phyloP scores from a whole-genome alignment of 1,140 invertebrate genomes.

The Tribolium castaneum region DNA sequence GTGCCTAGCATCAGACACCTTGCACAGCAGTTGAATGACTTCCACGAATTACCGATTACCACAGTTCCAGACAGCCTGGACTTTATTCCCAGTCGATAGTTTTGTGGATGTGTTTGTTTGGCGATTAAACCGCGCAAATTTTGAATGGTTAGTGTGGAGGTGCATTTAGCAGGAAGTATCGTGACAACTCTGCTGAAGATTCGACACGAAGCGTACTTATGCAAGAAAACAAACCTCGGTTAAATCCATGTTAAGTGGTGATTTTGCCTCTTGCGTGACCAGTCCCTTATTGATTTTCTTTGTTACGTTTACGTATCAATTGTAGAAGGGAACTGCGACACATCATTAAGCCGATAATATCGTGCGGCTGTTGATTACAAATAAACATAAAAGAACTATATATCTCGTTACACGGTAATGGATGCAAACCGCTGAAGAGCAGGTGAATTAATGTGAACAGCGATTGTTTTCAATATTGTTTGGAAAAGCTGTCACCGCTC shows the following conservation, averaged over 20 bases:
- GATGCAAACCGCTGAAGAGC: constrained; percentile 3
- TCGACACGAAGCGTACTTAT: constrained; percentile 38
- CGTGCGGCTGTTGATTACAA: constrained; percentile 24
- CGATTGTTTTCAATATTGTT: not conserved
- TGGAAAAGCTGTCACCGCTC: not conserved
- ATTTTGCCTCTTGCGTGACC: constrained; percentile 43
- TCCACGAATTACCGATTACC: too few relatives aligned
- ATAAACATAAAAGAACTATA: constrained; percentile 28
- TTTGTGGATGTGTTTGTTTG: not conserved
- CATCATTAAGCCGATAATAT: constrained; percentile 46
- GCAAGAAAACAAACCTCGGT: constrained; percentile 32
- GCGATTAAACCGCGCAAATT: not conserved
- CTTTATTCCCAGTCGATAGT: too few relatives aligned
- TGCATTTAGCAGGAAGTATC: constrained; percentile 33
- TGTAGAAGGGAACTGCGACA: constrained; percentile 39
- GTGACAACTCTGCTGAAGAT: constrained; percentile 34
- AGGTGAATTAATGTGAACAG: not conserved
- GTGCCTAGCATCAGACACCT: not conserved
- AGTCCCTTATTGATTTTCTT: constrained; percentile 44
- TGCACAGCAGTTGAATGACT: not conserved
- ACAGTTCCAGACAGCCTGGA: too few relatives aligned
- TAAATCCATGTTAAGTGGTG: constrained; percentile 42
- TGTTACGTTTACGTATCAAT: constrained; percentile 46
- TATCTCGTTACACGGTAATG: constrained; percentile 16
- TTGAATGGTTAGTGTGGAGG: not conserved